Evolutionary conservation across 1,140 invertebrate genomes (phyloP), one percentile per base, ranked within the genome.

Genomic region (Habropoda laboriosa): DNA sequence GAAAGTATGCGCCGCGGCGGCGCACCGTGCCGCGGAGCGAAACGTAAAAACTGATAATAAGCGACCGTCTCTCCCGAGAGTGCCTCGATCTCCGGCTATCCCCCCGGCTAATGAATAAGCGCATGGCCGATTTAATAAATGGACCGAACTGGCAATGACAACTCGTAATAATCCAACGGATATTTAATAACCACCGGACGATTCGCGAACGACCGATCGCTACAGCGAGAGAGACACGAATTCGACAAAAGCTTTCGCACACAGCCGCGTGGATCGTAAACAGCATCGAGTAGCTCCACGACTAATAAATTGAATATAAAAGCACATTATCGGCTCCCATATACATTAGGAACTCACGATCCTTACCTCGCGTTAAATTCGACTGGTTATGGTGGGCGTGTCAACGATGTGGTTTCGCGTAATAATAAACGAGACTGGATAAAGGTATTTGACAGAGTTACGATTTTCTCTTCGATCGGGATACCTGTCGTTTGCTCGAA

Each of bases 371-470:
- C 61, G 80, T 86, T 86, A 86, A 86, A 86, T 86, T 86, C 51
- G 63, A 82, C 86, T 86, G 70, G 85, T 82, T 61, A 67, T 32
- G 79, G 72, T 86, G 67, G 76, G 80, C 76, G 80, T 86, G 80
- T 58, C 71, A 60, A 27, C 58, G 40, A 27, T 45, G 51, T 66
- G 32, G 51, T 80, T 86, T 82, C 71, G 53, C 72, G 76, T 80
- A 86, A 82, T 47, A 67, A 81, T 71, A 85, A 85, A 61, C 27
- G 32, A 32, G 55, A 16, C 27, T 42, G 53, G 47, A 71, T 68
- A 64, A 71, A 55, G 53, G 55, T 49, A 16, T n/a, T 8, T 35
- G 42, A 49, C 51, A 47, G 55, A 84, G 6, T 71, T 70, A 58
- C 35, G 49, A 68, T 49, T 55, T 24, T 32, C 40, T 32, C 12